Percentiles rank a stretch among this genome's conserved stretches.
Conservation (phyloP, 2,797 vertebrate species). For the Prunella strophiata region DNA sequence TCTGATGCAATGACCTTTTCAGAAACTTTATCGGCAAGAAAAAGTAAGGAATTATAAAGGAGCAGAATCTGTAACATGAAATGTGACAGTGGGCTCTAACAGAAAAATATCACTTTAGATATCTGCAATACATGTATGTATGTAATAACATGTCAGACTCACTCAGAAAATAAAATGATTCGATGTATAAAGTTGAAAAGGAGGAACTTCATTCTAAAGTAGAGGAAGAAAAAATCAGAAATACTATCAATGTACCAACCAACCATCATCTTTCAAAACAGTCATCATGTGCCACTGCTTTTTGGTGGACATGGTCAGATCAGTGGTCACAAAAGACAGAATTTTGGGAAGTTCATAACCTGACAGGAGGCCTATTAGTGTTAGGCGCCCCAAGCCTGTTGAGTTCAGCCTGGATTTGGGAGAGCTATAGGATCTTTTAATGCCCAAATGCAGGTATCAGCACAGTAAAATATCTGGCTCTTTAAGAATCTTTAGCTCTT, state of each 20-base stretch:
- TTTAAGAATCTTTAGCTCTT: background rate
- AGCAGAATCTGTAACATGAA: background rate
- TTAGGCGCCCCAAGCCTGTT: background rate
- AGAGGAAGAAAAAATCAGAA: background rate
- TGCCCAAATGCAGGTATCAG: background rate
- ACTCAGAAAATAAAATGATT: background rate
- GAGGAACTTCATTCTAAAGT: background rate
- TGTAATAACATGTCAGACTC: background rate
- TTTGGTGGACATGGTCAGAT: background rate
- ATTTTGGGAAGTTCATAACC: background rate
- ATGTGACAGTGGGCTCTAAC: background rate
- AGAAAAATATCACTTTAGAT: background rate
- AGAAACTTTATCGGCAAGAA: background rate
- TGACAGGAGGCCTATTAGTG: background rate
- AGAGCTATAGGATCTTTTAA: background rate
- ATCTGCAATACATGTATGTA: background rate
- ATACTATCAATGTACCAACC: background rate
- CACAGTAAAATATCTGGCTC: background rate
- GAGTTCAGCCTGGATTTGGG: background rate
- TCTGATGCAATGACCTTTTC: background rate
- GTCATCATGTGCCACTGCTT: background rate
- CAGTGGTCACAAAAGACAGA: background rate
- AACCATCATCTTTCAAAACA: background rate
- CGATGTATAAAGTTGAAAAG: background rate
- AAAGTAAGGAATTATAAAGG: background rate